Percentiles rank a stretch among this genome's conserved stretches.
Evolutionary conservation across 1,140 invertebrate species (phyloP).

Genomic region (Caenorhabditis brenneri): DNA sequence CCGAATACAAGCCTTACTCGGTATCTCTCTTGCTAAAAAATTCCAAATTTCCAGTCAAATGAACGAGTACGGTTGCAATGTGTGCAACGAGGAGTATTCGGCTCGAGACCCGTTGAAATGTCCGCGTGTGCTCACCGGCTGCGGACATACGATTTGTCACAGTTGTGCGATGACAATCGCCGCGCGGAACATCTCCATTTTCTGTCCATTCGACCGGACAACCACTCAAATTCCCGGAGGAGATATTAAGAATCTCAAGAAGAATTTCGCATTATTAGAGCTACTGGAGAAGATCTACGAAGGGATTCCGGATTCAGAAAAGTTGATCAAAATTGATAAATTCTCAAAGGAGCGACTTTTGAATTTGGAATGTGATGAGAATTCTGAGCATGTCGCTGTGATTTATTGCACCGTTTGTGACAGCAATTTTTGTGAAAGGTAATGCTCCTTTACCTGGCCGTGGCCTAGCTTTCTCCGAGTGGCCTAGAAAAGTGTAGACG

Average conservation of each 20-base stretch:
- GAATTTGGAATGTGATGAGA: conserved; percentile 34
- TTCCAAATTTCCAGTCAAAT: no score
- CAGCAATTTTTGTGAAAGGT: conserved; percentile 39
- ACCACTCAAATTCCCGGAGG: neutral
- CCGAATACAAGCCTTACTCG: no score
- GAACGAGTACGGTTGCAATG: conserved; percentile 39
- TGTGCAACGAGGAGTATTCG: conserved; percentile 30
- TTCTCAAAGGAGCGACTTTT: conserved; percentile 18
- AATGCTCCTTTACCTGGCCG: no score
- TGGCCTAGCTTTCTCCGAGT: no score
- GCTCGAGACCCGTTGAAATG: conserved; percentile 5
- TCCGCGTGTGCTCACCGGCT: neutral
- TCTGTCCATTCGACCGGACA: conserved; percentile 18
- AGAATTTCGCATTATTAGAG: conserved; percentile 6
- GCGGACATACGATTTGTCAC: conserved; percentile 21
- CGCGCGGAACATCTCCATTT: neutral
- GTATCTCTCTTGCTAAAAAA: no score
- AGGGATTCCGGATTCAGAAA: neutral
- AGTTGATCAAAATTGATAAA: neutral
- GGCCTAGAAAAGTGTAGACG: no score
- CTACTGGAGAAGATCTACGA: neutral
- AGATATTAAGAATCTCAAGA: neutral
- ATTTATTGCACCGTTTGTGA: conserved; percentile 40
- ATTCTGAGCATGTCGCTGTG: conserved; percentile 12
- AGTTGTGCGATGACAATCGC: conserved; percentile 11